phyloP scores from a whole-genome alignment of 2,113 vertebrate species.

The Rhombomys opimus region DNA sequence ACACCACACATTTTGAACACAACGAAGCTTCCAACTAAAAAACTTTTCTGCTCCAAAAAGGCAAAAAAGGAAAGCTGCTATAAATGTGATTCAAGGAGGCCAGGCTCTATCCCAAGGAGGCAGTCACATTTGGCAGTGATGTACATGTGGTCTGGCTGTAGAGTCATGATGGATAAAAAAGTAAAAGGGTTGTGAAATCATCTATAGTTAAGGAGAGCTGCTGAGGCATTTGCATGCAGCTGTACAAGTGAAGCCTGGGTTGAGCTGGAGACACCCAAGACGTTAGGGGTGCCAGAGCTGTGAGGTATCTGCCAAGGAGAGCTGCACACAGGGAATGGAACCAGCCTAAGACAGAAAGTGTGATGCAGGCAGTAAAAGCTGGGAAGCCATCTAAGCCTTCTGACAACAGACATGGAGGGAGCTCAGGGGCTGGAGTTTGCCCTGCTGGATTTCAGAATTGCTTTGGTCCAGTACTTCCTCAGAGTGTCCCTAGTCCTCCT shows the following conservation, averaged over 20 bases:
- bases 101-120: background rate
- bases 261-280: background rate
- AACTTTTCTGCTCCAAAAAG: background rate
- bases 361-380: background rate
- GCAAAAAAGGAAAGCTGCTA: background rate
- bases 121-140: background rate
- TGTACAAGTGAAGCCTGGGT: background rate
- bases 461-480: background rate
- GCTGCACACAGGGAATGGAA: background rate
- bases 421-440: background rate
- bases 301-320: background rate
- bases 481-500: background rate
- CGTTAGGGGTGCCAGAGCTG: background rate
- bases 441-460: background rate
- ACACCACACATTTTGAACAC: background rate
- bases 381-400: too few relatives aligned
- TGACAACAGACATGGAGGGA: background rate
- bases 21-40: background rate
- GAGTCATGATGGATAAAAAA: background rate
- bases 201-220: background rate
- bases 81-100: background rate
- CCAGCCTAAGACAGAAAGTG: background rate
- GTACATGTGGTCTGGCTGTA: background rate
- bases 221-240: background rate
- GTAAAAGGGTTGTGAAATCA: background rate